Base-by-base conservation (phyloP, 2,113 vertebrate species). In the Micromys minutus region DNA sequence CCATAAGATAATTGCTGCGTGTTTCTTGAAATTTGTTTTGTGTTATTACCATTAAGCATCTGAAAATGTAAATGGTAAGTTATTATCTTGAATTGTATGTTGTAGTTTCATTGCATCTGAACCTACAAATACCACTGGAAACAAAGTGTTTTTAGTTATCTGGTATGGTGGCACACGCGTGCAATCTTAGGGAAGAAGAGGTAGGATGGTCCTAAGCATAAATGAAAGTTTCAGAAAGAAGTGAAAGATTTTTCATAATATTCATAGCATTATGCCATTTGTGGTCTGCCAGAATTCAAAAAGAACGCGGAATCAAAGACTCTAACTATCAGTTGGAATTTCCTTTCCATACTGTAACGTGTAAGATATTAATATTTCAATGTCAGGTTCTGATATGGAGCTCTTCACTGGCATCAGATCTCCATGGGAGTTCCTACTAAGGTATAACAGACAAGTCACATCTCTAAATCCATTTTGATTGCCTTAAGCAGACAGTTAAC, bases 161-260 rank as follows among this genome's bases (percentile, higher is more conserved):
- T 17, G 8, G 24, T 63, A 1, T 65, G 34, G n/a, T 47, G 13
- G 21, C 4, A 39, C 12, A n/a, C 0, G 3, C 7, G 4, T 36
- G 19, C 19, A 5, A 12, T 63, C 1, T 29, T 42, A 9, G 42
- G 69, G 9, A 45, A 9, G 26, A 45, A 39, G 26, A 61, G 42
- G 16, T 24, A 21, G 3, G 19, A 47, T 12, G 7, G 31, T 61
- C 10, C 39, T 76, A 3, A 47, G 5, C 17, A 21, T 63, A 47
- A 85, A 3, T 12, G 42, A 47, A 36, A 85, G 13, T 85, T 89
- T 96, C 52, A 63, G 71, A 97, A 90, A 31, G 39, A 61, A 15
- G 47, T 61, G 31, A n/a, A 47, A 63, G 39, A 4, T 17, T 74
- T 81, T 85, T 63, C 65, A 61, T 67, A 69, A 29, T 55, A 42